Evolutionary conservation across 2,113 vertebrate genomes (phyloP), one percentile per base, ranked within the genome.

Genomic region (Boulengerochromis microlepis): DNA sequence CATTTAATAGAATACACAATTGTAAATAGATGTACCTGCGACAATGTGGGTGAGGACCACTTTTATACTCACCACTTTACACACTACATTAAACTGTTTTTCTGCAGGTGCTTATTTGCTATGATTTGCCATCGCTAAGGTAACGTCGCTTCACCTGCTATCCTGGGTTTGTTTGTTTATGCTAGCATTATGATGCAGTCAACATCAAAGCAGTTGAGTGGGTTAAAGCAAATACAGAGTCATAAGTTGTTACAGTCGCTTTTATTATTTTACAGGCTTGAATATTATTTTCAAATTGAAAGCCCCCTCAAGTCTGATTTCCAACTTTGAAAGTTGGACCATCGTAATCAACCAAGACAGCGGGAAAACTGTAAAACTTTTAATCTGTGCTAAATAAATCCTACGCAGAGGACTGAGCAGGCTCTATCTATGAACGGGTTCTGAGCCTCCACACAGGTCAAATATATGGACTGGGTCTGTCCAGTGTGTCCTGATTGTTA

Each of bases 141-240:
- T 64, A 64, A 35, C 31, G 10, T 35, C 18, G 10, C 59, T 35
- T 64, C 59, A 64, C 61, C 31, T 35, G 31, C 31, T 66, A 35
- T 35, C 61, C 61, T 12, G 31, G 31, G 31, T 66, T 66, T 66
- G 61, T 66, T 66, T 66, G 31, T 35, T 35, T 66, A 35, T 66
- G 61, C 61, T 66, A 66, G 61, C 18, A 2, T n/a, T 66, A 66
- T n/a, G 10, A 66, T 66, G 61, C 61, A 2, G 18, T 35, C 31
- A 66, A 35, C 61, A 66, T 66, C 61, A 66, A 66, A 66, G 61
- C 18, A 12, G 31, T 12, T n/a, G 61, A 12, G 31, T n/a, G 31
- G 31, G 61, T 66, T 66, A 66, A 66, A 66, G 61, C 61, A 66
- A 66, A 66, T 12, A 35, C 61, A 35, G 31, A 66, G 61, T 66